Evolutionary conservation across 2,113 vertebrate genomes (phyloP).

Genomic region (Struthio camelus): DNA sequence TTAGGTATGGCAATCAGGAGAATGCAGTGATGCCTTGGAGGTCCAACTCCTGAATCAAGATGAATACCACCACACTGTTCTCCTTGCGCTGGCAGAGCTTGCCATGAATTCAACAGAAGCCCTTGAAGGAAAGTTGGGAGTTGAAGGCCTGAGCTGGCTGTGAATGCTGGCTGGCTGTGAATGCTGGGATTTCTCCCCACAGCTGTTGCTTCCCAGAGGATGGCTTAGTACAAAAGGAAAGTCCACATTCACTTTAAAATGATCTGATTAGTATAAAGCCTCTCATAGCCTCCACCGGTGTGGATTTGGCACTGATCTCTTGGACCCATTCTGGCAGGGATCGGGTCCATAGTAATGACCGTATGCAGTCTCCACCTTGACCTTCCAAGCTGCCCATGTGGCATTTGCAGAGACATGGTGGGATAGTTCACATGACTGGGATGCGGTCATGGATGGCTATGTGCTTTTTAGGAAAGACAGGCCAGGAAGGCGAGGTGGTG

Average conservation of each 20-base stretch:
- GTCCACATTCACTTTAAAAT: neutral
- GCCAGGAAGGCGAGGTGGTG: too few relatives aligned
- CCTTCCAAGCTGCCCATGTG: neutral
- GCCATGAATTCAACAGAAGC: neutral
- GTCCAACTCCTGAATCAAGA: neutral
- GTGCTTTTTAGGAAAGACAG: too few relatives aligned
- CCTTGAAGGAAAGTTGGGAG: neutral
- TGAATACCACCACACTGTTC: neutral
- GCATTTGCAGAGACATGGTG: too few relatives aligned
- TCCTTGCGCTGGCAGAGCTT: neutral
- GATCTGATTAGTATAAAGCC: neutral
- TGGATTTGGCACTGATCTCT: neutral
- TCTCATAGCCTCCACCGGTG: neutral
- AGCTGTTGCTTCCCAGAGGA: neutral
- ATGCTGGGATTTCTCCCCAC: neutral
- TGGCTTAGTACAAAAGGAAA: neutral
- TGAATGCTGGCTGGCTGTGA: neutral
- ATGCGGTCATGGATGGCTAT: too few relatives aligned
- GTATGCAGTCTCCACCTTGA: neutral
- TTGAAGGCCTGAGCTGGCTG: neutral
- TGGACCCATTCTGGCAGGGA: neutral
- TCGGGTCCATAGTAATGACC: rapidly evolving
- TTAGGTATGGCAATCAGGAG: neutral
- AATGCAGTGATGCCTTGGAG: neutral
- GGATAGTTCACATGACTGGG: too few relatives aligned